Conservation (phyloP, 2,888 invertebrate genomes). For the Sclerodermus sp. region DNA sequence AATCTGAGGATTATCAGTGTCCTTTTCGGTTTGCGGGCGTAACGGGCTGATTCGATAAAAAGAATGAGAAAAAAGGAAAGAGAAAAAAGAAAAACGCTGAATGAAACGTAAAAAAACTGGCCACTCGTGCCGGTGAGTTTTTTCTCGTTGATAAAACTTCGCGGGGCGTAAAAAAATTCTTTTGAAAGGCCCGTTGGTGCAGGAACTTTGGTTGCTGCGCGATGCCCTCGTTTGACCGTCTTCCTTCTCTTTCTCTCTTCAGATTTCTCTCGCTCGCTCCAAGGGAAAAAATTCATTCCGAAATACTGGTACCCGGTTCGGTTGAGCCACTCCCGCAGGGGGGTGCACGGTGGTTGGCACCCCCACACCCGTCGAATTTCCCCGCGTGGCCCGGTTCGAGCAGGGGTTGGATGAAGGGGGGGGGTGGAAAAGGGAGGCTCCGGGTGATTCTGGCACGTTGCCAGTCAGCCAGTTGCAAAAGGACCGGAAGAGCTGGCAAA, state of each 20-base stretch:
- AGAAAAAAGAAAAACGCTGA: too few species aligned
- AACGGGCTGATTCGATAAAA: too few species aligned
- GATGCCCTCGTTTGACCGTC: background rate
- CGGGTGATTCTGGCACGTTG: slow-evolving; percentile 34
- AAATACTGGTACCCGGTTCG: background rate
- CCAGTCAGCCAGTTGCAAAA: slow-evolving; percentile 33
- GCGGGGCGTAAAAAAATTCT: too few species aligned
- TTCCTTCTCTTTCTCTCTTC: background rate
- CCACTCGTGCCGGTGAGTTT: too few species aligned
- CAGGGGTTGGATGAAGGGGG: too few species aligned
- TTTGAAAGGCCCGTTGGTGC: too few species aligned
- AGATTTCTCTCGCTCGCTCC: background rate
- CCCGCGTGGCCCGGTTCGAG: slow-evolving; percentile 3
- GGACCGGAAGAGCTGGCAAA: slow-evolving; percentile 24
- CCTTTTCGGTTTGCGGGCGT: too few species aligned
- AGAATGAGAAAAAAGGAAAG: too few species aligned
- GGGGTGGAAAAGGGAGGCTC: slow-evolving; percentile 11
- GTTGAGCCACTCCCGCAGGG: background rate
- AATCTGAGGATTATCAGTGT: too few species aligned
- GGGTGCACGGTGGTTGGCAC: background rate
- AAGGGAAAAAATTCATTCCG: background rate
- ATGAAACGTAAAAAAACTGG: too few species aligned
- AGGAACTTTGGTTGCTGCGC: too few species aligned
- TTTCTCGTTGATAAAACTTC: too few species aligned
- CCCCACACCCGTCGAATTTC: background rate